Conservation (phyloP, 2,888 invertebrate genomes). For the Monoplex corrugatus region DNA sequence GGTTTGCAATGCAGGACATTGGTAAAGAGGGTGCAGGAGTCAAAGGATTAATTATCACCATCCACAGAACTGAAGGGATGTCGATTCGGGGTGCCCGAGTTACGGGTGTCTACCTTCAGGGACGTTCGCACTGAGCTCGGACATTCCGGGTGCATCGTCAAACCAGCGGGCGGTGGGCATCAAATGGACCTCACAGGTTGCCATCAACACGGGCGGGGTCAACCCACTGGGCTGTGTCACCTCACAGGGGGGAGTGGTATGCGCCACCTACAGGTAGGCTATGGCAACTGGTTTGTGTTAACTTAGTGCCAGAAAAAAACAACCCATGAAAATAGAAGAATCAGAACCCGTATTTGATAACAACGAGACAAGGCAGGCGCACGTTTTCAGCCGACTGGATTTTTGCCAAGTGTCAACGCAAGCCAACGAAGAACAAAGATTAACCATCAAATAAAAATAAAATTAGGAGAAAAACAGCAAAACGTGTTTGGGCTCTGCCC, state of each 20-base stretch:
- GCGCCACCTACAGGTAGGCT: slow-evolving; percentile 59
- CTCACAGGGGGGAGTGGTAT: slow-evolving; percentile 53
- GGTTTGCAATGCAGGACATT: no score
- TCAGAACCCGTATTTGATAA: no score
- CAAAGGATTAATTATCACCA: no score
- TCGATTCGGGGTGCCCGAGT: slow-evolving; percentile 63
- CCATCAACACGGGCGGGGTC: slow-evolving; percentile 15
- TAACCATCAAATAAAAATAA: no score
- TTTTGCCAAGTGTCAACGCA: no score
- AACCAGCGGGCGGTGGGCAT: slow-evolving; percentile 55
- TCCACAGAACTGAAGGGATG: neutral
- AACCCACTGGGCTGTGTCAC: slow-evolving; percentile 50
- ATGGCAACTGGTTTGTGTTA: neutral
- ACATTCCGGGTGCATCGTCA: slow-evolving; percentile 59
- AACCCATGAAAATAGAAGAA: no score
- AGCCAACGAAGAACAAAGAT: no score
- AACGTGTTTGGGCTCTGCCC: no score
- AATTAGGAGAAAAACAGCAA: no score
- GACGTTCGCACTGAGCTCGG: slow-evolving; percentile 61
- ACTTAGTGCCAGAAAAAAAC: neutral
- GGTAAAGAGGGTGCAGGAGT: no score
- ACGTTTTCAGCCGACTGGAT: no score
- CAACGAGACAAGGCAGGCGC: no score
- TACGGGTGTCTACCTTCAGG: slow-evolving; percentile 66
- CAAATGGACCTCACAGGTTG: slow-evolving; percentile 26